A percentile compares a stretch with the other conserved stretches of the same genome.
phyloP scores from a whole-genome alignment of 2,888 invertebrate genomes.

The Argyresthia albistria region DNA sequence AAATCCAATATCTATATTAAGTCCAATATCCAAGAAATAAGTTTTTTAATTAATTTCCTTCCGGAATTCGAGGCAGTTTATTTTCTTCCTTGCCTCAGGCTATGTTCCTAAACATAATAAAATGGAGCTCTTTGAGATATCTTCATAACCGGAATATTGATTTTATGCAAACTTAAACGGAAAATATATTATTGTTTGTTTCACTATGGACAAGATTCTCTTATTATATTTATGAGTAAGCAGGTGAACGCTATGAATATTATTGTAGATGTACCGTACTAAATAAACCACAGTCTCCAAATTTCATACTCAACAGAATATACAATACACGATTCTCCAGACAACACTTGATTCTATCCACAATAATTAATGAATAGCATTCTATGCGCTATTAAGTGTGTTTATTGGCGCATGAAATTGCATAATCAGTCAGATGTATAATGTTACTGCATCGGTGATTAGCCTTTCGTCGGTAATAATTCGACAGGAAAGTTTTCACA shows the following conservation, averaged over 20 bases:
- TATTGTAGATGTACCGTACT: not conserved
- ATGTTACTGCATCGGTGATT: slow-evolving; percentile 45
- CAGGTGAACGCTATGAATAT: not conserved
- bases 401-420: slow-evolving; percentile 59
- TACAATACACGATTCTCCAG: not conserved
- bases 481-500: slow-evolving; percentile 42
- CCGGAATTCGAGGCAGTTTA: slow-evolving; percentile 35
- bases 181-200: not conserved
- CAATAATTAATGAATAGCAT: slow-evolving; percentile 62
- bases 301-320: not conserved
- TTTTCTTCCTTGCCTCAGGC: slow-evolving; percentile 32
- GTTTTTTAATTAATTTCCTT: slow-evolving; percentile 59
- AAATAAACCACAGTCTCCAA: not conserved
- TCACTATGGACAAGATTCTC: not conserved
- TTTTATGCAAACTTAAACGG: slow-evolving; percentile 11
- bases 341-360: slow-evolving; percentile 28
- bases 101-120: slow-evolving; percentile 22
- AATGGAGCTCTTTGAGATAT: slow-evolving; percentile 27
- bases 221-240: not conserved
- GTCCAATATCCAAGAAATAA: slow-evolving; percentile 47
- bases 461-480: slow-evolving; percentile 41
- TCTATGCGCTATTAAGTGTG: slow-evolving; percentile 32
- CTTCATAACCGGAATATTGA: slow-evolving; percentile 27
- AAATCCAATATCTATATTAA: slow-evolving; percentile 18
- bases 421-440: slow-evolving; percentile 64